These are phyloP conservation scores for Cyclophora punctaria DNA, from an alignment of 2,888 invertebrate species.

Conservation along the genomic window DNA sequence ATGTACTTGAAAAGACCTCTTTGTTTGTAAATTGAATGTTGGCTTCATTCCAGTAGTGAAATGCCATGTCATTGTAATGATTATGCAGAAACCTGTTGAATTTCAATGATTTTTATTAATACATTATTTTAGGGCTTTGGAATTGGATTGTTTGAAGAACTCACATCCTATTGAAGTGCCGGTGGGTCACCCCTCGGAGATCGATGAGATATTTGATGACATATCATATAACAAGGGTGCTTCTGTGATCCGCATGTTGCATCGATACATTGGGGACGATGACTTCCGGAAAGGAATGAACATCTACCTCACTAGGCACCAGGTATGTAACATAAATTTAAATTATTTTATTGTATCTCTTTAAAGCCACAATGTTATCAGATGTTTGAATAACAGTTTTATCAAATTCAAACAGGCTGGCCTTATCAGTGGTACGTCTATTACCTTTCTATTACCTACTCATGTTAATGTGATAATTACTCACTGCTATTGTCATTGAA, in stretches of 20 bases:
- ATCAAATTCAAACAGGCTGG: too few relatives aligned
- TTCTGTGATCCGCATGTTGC: conserved; percentile 95
- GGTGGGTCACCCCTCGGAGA: conserved; percentile 94
- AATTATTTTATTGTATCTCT: neutral
- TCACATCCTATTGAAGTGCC: conserved; percentile 98
- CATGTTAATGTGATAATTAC: too few relatives aligned
- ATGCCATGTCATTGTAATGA: conserved; percentile 25
- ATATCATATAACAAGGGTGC: conserved; percentile 98
- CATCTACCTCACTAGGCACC: conserved; percentile 88
- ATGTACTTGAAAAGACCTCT: conserved; percentile 11
- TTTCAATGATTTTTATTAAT: conserved; percentile 4
- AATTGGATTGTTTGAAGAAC: conserved; percentile 90
- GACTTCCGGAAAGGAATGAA: conserved; percentile 96
- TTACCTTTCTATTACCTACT: too few relatives aligned
- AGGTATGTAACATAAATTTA: conserved; percentile 41
- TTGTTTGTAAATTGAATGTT: conserved; percentile 6
- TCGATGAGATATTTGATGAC: conserved; percentile 98
- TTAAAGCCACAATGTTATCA: too few relatives aligned
- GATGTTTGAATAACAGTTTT: too few relatives aligned
- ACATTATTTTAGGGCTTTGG: conserved; percentile 78
- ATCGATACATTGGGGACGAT: conserved; percentile 93
- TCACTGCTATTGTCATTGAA: too few relatives aligned
- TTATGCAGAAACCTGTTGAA: conserved; percentile 7
- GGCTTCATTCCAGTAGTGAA: conserved; percentile 26
- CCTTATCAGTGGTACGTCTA: too few relatives aligned